Evolutionary conservation across 2,888 invertebrate species (phyloP), one percentile per base, ranked within the genome.

Genomic region (Eristalis pertinax): DNA sequence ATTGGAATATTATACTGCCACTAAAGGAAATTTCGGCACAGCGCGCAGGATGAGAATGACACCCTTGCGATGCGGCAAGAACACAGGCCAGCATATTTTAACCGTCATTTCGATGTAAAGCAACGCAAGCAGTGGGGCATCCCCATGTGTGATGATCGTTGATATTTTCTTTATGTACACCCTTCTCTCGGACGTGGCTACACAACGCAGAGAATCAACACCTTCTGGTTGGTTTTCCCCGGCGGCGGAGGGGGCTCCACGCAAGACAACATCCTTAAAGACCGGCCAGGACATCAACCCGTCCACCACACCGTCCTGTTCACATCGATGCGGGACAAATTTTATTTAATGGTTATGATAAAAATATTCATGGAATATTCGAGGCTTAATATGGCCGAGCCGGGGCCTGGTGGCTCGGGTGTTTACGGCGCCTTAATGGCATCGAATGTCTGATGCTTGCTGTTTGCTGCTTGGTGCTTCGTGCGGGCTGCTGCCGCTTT

Each of bases 331-430:
- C 79, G 79, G 79, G 87, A 87, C 84, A 84, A 87, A 87, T 84
- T 82, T 87, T 76, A 84, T 87, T 87, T 87, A 87, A 87, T 84
- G 87, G 76, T 70, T 84, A 83, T 87, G 87, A 87, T 87, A 87
- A 87, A 87, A 87, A 87, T 87, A 87, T 87, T 87, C 87, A 87
- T 87, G 87, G 83, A 84, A 87, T 87, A 84, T 87, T 87, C 87
- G 68, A 79, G 76, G 79, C 76, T 65, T 68, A 15, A 29, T 50
- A 43, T 56, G 43, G 68, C 29, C 73, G 58, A 15, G 75, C 22
- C 68, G 68, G 50, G 2, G 50, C n/a, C n/a, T 11, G 35, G 29
- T 70, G 50, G 56, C 56, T 63, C 50, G 56, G 50, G 84, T 83
- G 69, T 84, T 83, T 86, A 83, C 75, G 69, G 67, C 62, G 56